These are phyloP conservation scores for Galago senegalensis DNA, from an alignment of 2,797 vertebrate species.

Conservation along the genomic window DNA sequence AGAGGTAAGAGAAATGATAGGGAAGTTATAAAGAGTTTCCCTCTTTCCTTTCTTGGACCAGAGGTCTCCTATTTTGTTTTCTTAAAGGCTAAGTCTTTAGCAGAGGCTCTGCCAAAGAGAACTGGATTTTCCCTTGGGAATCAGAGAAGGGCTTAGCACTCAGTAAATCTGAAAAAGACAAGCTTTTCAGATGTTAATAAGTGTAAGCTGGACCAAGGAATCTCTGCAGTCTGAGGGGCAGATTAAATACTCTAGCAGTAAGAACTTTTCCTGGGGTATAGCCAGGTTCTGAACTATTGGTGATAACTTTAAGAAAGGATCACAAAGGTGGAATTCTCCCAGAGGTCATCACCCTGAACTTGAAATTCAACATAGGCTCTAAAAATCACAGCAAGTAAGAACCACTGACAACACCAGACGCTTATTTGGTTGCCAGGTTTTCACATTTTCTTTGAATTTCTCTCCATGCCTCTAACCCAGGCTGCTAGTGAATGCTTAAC, in stretches of 20 bases:
- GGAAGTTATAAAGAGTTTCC: conserved; percentile 32
- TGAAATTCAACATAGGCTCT: conserved; percentile 44
- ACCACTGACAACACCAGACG: not conserved
- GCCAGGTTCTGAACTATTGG: conserved; percentile 53
- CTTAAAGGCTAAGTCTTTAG: conserved; percentile 54
- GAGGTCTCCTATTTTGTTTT: conserved; percentile 56
- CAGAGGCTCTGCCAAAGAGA: conserved; percentile 63
- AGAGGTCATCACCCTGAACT: conserved; percentile 26
- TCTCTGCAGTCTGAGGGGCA: not conserved
- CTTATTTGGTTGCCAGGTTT: conserved; percentile 62
- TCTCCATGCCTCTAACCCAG: not conserved
- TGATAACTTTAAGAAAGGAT: conserved; percentile 64
- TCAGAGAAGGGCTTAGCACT: conserved; percentile 55
- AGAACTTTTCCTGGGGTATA: conserved; percentile 45
- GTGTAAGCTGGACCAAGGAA: conserved; percentile 47
- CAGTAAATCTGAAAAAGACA: conserved; percentile 70
- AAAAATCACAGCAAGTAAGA: conserved; percentile 46
- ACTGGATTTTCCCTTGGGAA: conserved; percentile 74
- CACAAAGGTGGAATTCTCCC: conserved; percentile 60
- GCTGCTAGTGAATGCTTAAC: not conserved
- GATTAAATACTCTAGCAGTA: conserved; percentile 53
- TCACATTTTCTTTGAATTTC: conserved; percentile 63
- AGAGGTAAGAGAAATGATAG: conserved; percentile 34
- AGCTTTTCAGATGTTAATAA: conserved; percentile 80
- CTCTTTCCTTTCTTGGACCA: conserved; percentile 59